A percentile compares a stretch with the other conserved stretches of the same genome.
Evolutionary conservation across 1,140 invertebrate genomes (phyloP).

Genomic region (Heliconius congener): DNA sequence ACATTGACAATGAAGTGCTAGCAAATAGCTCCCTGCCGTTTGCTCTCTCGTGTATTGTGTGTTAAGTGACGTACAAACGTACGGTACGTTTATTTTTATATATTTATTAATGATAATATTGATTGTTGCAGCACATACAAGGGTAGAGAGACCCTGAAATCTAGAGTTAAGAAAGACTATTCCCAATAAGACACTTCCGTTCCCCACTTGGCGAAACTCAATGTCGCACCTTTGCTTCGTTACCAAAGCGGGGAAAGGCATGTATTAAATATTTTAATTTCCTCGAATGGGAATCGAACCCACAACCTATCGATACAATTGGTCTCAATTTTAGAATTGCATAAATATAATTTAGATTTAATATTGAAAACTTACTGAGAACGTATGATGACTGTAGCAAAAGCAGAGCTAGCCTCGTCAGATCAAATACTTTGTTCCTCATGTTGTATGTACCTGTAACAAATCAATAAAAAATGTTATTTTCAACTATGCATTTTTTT

Average conservation of each 20-base stretch:
- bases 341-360: not conserved
- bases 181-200: too few species aligned
- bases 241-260: too few species aligned
- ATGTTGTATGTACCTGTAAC: conserved; percentile 60
- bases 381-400: conserved; percentile 65
- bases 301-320: too few species aligned
- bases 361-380: conserved; percentile 56
- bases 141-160: too few species aligned
- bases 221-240: too few species aligned
- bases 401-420: conserved; percentile 66
- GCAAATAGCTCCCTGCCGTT: conserved; percentile 35
- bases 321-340: too few species aligned
- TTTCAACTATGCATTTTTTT: too few species aligned
- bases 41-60: conserved; percentile 39
- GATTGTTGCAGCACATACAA: not conserved
- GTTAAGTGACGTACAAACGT: conserved; percentile 30
- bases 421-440: conserved; percentile 65
- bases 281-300: too few species aligned
- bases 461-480: conserved; percentile 25
- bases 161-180: too few species aligned
- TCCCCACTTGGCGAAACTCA: too few species aligned
- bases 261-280: too few species aligned
- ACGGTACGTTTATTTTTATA: conserved; percentile 10
- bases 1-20: conserved; percentile 40
- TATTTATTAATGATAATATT: not conserved